These are phyloP conservation scores for Drosophila pandora DNA, from an alignment of 1,140 invertebrate genomes.

Conservation along the genomic window DNA sequence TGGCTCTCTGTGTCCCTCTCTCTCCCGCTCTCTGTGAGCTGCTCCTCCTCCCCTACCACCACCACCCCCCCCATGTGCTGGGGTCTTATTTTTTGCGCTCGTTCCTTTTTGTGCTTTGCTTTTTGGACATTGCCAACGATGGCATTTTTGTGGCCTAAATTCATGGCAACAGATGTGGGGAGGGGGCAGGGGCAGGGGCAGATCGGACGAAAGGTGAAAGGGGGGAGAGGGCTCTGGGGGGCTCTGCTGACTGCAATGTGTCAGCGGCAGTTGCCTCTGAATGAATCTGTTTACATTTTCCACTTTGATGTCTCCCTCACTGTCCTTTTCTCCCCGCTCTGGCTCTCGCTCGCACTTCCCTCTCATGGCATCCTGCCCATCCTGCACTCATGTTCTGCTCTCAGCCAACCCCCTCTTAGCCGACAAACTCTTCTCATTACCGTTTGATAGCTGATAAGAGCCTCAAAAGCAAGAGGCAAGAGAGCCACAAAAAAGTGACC, in stretches of 20 bases:
- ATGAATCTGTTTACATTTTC: conserved; percentile 78
- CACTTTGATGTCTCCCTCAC: conserved; percentile 53
- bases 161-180: conserved; percentile 36
- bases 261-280: conserved; percentile 73
- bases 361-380: conserved; percentile 21
- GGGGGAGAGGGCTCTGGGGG: conserved; percentile 3
- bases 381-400: conserved; percentile 1
- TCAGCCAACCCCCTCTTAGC: background rate
- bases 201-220: background rate
- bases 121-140: conserved; percentile 75
- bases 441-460: conserved; percentile 47
- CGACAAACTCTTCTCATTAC: conserved; percentile 36
- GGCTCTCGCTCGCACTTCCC: conserved; percentile 7
- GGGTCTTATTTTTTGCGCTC: conserved; percentile 40
- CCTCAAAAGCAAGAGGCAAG: conserved; percentile 13
- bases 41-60: background rate
- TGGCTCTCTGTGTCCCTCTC: background rate
- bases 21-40: too few relatives aligned
- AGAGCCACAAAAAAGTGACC: conserved; percentile 23
- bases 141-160: conserved; percentile 80
- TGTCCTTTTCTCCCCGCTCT: background rate
- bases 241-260: conserved; percentile 63
- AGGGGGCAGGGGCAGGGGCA: background rate
- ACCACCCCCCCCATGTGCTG: background rate
- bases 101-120: conserved; percentile 55